Percentiles rank a stretch among this genome's conserved stretches.
phyloP scores from a whole-genome alignment of 2,888 invertebrate genomes.

The Omphaloscelis lunosa region DNA sequence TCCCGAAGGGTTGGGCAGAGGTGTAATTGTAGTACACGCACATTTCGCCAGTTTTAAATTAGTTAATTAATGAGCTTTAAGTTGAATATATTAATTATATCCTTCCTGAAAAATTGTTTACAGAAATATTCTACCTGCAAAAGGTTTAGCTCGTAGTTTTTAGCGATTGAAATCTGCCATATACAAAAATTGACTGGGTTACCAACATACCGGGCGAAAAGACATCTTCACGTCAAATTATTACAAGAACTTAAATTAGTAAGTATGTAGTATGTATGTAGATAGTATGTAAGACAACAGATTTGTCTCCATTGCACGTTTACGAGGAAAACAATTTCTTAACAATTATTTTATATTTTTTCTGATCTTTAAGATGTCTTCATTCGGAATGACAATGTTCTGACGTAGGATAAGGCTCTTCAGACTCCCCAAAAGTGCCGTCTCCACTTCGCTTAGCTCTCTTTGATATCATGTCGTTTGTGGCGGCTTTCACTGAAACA shows the following conservation, averaged over 20 bases:
- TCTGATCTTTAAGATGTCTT: conserved; percentile 16
- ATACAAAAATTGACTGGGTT: not conserved
- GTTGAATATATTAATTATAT: not conserved
- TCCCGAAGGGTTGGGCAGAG: no score
- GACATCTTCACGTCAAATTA: not conserved
- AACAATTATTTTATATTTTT: conserved; percentile 13
- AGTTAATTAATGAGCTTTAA: not conserved
- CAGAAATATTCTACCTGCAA: not conserved
- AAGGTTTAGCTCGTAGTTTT: not conserved
- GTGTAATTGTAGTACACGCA: no score
- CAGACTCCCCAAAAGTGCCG: conserved; percentile 75
- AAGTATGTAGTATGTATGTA: conserved; percentile 6
- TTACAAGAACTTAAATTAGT: not conserved
- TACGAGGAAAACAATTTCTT: conserved; percentile 5
- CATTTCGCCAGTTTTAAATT: no score
- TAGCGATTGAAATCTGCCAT: not conserved
- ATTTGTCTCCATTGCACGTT: conserved; percentile 3
- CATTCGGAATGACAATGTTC: conserved; percentile 57
- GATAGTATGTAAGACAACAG: conserved; percentile 12
- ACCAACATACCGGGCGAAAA: not conserved
- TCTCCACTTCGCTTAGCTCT: conserved; percentile 82
- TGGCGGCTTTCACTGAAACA: conserved; percentile 86
- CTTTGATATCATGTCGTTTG: conserved; percentile 79
- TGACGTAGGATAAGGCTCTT: conserved; percentile 76
- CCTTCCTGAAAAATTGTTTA: not conserved